Base-by-base conservation (phyloP, 2,113 vertebrate species). In the Tragelaphus scriptus region DNA sequence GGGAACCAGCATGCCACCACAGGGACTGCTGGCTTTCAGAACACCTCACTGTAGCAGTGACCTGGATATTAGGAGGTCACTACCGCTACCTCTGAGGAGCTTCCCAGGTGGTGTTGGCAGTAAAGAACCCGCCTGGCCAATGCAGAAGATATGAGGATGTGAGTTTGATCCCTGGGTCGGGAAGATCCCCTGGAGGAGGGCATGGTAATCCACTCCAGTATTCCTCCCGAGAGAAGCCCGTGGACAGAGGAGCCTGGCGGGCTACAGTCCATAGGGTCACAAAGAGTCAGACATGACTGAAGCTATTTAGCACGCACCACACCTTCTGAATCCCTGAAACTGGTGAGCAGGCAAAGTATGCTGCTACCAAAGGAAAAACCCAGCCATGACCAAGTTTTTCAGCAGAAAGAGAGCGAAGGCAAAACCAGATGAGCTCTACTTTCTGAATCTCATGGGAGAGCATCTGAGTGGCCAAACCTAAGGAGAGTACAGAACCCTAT, bases 41-140 rank as follows among this genome's bases (percentile, higher is more conserved):
- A 51, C 40, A 82, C 13, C 23, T 19, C 79, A 32, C 19, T 1
- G 0, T 2, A 5, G n/a, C 68, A 14, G 68, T 4, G 0, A 75
- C 47, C 53, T 11, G 1, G 51, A 58, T 92, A 40, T 14, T 7
- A 17, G 19, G 40, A 55, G 77, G 53, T 16, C 59, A 21, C 51
- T 13, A 7, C n/a, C 8, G 1, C 65, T 56, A 4, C 68, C 19
- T 23, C 68, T 36, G 68, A 21, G 68, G n/a, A 23, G 68, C 19
- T 40, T 36, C 68, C 68, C 6, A 14, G 36, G 23, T 44, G 40
- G 2, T 14, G 71, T 3, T 13, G 4, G 71, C 1, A 0, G 71
- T 26, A 13, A 14, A 77, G 71, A 44, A 44, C 23, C 71, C 3
- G 3, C 23, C 40, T 77, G 71, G 23, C 23, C 71, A 77, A 14